Evolutionary conservation across 2,113 vertebrate genomes (phyloP).

Genomic region (Phycodurus eques): DNA sequence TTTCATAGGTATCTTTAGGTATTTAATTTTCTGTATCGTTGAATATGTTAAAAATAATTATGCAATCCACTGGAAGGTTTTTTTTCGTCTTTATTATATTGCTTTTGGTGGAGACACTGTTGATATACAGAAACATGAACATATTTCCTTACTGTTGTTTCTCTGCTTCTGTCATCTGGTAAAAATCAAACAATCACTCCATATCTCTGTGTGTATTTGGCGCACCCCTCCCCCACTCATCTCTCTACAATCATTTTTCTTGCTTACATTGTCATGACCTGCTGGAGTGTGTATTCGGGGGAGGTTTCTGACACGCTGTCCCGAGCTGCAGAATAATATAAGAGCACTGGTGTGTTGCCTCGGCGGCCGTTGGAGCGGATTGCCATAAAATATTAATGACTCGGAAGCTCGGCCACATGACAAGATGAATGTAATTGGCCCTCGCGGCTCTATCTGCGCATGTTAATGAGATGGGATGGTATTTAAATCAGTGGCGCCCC

Average conservation of each 20-base stretch:
- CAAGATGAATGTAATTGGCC: conserved; percentile 81
- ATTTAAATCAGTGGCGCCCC: conserved; percentile 72
- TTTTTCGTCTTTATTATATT: not conserved
- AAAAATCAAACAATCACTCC: conserved; percentile 50
- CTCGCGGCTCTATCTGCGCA: conserved; percentile 76
- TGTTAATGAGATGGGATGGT: conserved; percentile 78
- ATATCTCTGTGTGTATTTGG: conserved; percentile 42
- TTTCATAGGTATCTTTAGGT: not conserved
- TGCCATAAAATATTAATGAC: conserved; percentile 79
- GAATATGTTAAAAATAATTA: not conserved
- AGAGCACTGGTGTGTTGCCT: conserved; percentile 67
- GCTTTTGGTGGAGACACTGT: not conserved
- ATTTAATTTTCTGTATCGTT: not conserved
- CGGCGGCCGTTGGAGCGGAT: conserved; percentile 64
- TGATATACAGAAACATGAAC: conserved; percentile 6
- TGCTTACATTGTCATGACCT: conserved; percentile 62
- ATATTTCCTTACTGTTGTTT: conserved; percentile 11
- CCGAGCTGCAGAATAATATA: conserved; percentile 69
- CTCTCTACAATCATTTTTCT: conserved; percentile 51
- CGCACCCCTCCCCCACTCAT: not conserved
- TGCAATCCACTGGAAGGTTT: not conserved
- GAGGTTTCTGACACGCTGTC: conserved; percentile 60
- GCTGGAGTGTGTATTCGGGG: conserved; percentile 60
- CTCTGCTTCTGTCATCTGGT: conserved; percentile 22
- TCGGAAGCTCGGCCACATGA: conserved; percentile 73